Percentiles rank a stretch among this genome's conserved stretches.
These are phyloP conservation scores for Drosophila baimaii DNA, from an alignment of 1,140 invertebrate species.

Conservation along the genomic window DNA sequence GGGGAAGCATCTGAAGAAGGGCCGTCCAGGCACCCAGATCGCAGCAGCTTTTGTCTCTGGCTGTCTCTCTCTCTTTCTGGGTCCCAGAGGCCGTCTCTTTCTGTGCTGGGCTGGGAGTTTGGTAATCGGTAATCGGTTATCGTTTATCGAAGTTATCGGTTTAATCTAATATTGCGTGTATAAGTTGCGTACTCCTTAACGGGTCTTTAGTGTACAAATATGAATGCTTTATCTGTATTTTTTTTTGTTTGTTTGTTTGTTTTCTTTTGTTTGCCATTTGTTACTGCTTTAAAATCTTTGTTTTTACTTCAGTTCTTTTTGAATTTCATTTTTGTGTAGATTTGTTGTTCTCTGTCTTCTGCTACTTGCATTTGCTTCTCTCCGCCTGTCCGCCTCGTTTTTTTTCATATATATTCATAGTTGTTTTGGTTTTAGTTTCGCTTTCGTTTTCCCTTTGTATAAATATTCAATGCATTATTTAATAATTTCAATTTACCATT, in stretches of 20 bases:
- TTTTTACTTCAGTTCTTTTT: conserved; percentile 83
- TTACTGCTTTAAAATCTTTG: conserved; percentile 80
- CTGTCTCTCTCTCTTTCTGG: neutral
- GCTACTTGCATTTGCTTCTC: conserved; percentile 43
- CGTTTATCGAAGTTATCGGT: conserved; percentile 43
- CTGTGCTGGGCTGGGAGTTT: conserved; percentile 17
- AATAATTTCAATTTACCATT: conserved; percentile 50
- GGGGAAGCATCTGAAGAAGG: conserved; percentile 21
- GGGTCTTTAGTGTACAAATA: conserved; percentile 60
- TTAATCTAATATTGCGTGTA: conserved; percentile 55
- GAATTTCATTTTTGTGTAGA: conserved; percentile 71
- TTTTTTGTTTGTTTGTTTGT: conserved; percentile 19
- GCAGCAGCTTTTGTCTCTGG: no score
- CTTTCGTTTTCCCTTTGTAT: conserved; percentile 39
- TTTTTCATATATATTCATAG: conserved; percentile 25
- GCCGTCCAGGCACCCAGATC: neutral
- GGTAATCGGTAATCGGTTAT: neutral
- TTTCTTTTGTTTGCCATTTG: conserved; percentile 65
- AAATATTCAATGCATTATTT: conserved; percentile 72
- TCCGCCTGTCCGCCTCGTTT: conserved; percentile 19
- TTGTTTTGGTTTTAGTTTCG: conserved; percentile 29
- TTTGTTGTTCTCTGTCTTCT: conserved; percentile 60
- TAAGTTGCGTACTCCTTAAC: conserved; percentile 45
- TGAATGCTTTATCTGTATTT: conserved; percentile 58
- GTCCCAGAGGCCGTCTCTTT: neutral